Percentiles rank a stretch among this genome's conserved stretches.
Conservation (phyloP, 1,140 invertebrate genomes). For the Drosophila lacertosa region DNA sequence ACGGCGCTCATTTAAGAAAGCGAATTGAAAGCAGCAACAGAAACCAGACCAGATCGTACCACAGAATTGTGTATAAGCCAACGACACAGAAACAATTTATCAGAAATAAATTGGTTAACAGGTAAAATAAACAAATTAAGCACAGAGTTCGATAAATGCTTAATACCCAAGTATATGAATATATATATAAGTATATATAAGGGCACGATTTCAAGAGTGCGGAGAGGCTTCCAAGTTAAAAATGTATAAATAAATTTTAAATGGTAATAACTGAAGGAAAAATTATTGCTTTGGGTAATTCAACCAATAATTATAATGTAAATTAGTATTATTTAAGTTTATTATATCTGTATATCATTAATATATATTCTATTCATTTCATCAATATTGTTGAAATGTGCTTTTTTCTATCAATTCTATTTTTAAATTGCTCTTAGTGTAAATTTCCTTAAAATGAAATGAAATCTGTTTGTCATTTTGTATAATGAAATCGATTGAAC, state of each 20-base stretch:
- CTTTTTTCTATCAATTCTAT: no score
- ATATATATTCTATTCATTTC: no score
- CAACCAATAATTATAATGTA: no score
- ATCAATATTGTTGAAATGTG: no score
- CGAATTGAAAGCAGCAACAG: conserved; percentile 29
- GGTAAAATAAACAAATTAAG: conserved; percentile 80
- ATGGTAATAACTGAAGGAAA: conserved; percentile 4
- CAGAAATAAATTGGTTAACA: conserved; percentile 78
- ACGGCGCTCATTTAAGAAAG: conserved; percentile 64
- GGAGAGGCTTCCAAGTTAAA: not conserved
- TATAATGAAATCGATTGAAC: no score
- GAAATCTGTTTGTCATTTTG: no score
- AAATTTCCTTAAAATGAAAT: no score
- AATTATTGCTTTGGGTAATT: no score
- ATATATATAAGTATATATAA: not conserved
- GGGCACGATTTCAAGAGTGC: not conserved
- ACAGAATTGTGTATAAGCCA: conserved; percentile 36
- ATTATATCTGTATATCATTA: no score
- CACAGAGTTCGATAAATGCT: conserved; percentile 69
- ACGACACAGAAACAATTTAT: conserved; percentile 74
- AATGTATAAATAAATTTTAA: conserved; percentile 2
- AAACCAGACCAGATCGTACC: conserved; percentile 53
- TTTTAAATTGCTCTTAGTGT: no score
- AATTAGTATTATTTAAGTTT: no score
- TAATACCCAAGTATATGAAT: conserved; percentile 8